A percentile compares a stretch with the other conserved stretches of the same genome.
Evolutionary conservation across 2,113 vertebrate genomes (phyloP).

Genomic region (Cavia aperea): DNA sequence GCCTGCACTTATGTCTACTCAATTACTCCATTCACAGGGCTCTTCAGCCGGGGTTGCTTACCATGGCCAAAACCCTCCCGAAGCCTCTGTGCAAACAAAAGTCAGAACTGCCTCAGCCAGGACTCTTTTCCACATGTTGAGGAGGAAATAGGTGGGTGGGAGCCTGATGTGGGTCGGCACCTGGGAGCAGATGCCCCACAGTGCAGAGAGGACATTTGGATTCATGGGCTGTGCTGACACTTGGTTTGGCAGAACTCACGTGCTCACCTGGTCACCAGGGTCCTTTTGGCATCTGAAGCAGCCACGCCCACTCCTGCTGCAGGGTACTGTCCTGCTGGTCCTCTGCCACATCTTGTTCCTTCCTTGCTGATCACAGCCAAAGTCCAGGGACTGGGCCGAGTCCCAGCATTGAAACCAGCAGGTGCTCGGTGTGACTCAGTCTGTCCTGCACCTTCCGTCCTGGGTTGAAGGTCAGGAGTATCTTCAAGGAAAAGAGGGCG

Average conservation of each 20-base stretch:
- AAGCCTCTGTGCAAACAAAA: not conserved
- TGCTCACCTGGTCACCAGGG: fast-evolving
- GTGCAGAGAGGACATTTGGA: not conserved
- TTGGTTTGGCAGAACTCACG: fast-evolving
- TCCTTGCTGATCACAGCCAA: not conserved
- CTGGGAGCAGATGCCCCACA: not conserved
- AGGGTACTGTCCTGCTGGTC: not conserved
- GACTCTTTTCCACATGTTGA: not conserved
- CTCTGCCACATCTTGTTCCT: not conserved
- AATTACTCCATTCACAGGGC: slow-evolving; percentile 30
- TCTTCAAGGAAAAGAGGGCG: fast-evolving
- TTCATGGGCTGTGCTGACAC: fast-evolving
- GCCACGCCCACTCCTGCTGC: not conserved
- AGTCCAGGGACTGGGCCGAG: fast-evolving
- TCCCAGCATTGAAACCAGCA: fast-evolving
- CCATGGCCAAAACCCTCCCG: not conserved
- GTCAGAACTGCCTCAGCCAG: not conserved
- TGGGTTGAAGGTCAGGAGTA: not conserved
- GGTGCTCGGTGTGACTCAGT: fast-evolving
- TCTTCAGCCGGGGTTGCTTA: not conserved
- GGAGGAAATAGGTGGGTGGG: not conserved
- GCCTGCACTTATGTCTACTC: slow-evolving; percentile 33
- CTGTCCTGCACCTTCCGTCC: not conserved
- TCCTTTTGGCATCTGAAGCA: not conserved
- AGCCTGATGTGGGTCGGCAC: too few relatives aligned